Conservation (phyloP, 2,797 vertebrate genomes). For the Atherinosoma microstoma region DNA sequence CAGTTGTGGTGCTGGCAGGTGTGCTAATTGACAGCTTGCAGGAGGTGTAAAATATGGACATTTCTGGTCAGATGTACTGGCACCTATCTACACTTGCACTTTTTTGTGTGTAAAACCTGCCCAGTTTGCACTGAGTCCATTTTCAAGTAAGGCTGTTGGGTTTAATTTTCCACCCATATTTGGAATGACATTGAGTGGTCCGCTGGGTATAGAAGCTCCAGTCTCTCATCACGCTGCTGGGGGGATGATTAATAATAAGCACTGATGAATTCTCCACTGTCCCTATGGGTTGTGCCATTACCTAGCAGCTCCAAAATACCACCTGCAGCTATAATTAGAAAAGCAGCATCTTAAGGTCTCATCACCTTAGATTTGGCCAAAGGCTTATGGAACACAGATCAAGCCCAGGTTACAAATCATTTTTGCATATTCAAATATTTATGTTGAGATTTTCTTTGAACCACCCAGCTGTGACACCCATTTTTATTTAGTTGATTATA, state of each 20-base stretch:
- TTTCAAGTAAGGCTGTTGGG: slow-evolving; percentile 75
- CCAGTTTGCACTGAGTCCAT: slow-evolving; percentile 60
- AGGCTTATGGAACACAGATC: slow-evolving; percentile 61
- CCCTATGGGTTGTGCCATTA: slow-evolving; percentile 78
- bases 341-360: slow-evolving; percentile 74
- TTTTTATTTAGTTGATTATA: slow-evolving; percentile 3
- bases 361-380: slow-evolving; percentile 64
- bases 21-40: slow-evolving; percentile 14
- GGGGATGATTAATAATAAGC: slow-evolving; percentile 85
- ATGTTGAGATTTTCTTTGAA: slow-evolving; percentile 6
- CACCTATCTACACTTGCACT: slow-evolving; percentile 3
- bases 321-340: slow-evolving; percentile 85
- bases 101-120: slow-evolving; percentile 11
- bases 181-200: slow-evolving; percentile 84
- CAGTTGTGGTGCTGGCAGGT: slow-evolving; percentile 6
- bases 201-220: slow-evolving; percentile 76
- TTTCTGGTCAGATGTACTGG: slow-evolving; percentile 14
- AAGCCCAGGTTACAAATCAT: slow-evolving; percentile 25
- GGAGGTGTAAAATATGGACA: slow-evolving; percentile 17
- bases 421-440: slow-evolving; percentile 52
- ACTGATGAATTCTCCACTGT: slow-evolving; percentile 82
- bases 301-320: slow-evolving; percentile 79
- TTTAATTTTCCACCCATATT: slow-evolving; percentile 80
- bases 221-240: slow-evolving; percentile 78
- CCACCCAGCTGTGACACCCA: neutral